phyloP scores from a whole-genome alignment of 2,888 invertebrate genomes.

The Heliconius ethilla region DNA sequence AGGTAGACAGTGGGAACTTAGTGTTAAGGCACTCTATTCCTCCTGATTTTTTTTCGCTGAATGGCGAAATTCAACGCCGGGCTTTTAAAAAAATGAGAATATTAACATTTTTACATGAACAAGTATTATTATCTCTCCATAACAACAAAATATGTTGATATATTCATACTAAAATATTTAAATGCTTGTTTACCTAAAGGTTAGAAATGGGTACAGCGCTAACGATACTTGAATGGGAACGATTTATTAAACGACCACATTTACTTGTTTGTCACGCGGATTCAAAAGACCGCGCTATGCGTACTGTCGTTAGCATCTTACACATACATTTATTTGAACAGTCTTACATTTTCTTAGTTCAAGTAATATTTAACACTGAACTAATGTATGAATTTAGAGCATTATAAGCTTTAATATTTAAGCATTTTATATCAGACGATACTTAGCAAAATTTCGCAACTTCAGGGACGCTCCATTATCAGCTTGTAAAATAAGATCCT shows the following conservation, averaged over 20 bases:
- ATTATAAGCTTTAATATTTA: conserved; percentile 5
- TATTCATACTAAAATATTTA: conserved; percentile 10
- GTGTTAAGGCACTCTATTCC: too few relatives aligned
- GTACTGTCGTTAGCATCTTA: conserved; percentile 12
- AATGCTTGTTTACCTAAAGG: conserved; percentile 26
- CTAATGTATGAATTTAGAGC: neutral
- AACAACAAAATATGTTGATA: neutral
- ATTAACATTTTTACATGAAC: neutral
- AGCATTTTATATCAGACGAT: conserved; percentile 2
- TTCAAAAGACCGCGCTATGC: conserved; percentile 15
- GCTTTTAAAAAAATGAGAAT: too few relatives aligned
- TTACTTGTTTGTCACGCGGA: conserved; percentile 15
- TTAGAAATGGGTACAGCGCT: neutral
- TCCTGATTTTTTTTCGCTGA: too few relatives aligned
- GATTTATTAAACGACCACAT: conserved; percentile 30
- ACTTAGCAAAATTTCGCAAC: neutral
- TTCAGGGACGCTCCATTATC: conserved; percentile 2
- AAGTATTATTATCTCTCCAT: neutral
- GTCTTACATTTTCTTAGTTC: neutral
- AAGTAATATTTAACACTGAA: neutral
- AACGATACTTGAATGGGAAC: conserved; percentile 18
- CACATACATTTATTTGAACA: neutral
- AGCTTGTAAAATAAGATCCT: conserved; percentile 8
- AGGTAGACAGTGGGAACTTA: too few relatives aligned
- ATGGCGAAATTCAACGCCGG: too few relatives aligned